Conservation (phyloP, 2,888 invertebrate genomes). For the Lithophane semibrunnea region DNA sequence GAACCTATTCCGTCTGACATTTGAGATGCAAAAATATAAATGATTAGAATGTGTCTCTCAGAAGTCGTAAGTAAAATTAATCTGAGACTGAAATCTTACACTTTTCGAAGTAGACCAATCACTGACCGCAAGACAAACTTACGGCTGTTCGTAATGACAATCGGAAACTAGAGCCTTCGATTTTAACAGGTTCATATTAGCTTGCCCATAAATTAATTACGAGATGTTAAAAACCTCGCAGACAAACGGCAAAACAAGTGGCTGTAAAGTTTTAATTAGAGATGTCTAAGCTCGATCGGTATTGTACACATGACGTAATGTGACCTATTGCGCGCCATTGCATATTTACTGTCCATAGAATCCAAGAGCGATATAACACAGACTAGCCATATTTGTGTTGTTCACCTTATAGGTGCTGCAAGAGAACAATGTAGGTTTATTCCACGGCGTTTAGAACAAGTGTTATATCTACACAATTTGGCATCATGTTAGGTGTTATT, state of each 20-base stretch:
- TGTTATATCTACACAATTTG: slow-evolving; percentile 41
- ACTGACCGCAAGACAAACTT: slow-evolving; percentile 40
- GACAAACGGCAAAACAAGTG: slow-evolving; percentile 43
- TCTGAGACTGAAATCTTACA: slow-evolving; percentile 37
- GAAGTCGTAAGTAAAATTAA: slow-evolving; percentile 17
- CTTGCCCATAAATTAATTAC: slow-evolving; percentile 22
- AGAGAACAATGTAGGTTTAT: slow-evolving; percentile 68
- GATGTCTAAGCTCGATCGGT: slow-evolving; percentile 55
- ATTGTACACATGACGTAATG: slow-evolving; percentile 81
- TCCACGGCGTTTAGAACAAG: slow-evolving; percentile 46
- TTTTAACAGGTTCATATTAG: slow-evolving; percentile 16
- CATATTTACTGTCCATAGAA: slow-evolving; percentile 80
- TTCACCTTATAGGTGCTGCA: slow-evolving; percentile 63
- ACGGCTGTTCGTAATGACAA: slow-evolving; percentile 4
- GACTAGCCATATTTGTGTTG: slow-evolving; percentile 72
- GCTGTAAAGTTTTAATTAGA: slow-evolving; percentile 57
- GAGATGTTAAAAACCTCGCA: slow-evolving; percentile 33
- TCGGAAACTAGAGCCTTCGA: neutral
- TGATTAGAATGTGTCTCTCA: neutral
- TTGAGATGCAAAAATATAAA: slow-evolving; percentile 40
- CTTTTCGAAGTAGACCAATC: slow-evolving; percentile 44
- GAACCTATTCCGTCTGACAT: slow-evolving; percentile 43
- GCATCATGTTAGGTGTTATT: slow-evolving; percentile 30
- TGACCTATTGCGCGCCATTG: slow-evolving; percentile 80
- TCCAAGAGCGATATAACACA: slow-evolving; percentile 70